phyloP scores from a whole-genome alignment of 2,888 invertebrate genomes.

The Ametastegia equiseti region DNA sequence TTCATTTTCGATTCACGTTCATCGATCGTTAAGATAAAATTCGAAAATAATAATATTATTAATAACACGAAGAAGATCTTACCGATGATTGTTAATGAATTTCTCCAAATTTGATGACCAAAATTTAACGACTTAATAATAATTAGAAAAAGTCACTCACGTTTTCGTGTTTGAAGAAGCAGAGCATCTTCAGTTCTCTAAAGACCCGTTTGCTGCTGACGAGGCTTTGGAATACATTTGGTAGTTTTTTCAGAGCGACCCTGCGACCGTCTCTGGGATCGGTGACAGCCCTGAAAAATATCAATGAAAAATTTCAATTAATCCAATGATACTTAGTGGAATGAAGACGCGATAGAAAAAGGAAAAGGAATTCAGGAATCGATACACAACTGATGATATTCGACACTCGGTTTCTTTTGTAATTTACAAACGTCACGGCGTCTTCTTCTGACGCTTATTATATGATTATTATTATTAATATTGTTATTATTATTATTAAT shows the following conservation, averaged over 20 bases:
- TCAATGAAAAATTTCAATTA: too few relatives aligned
- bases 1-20: too few relatives aligned
- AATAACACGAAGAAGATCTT: too few relatives aligned
- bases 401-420: background rate
- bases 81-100: too few relatives aligned
- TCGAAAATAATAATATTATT: too few relatives aligned
- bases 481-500: too few relatives aligned
- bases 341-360: too few relatives aligned
- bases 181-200: constrained; percentile 99
- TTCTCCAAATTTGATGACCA: too few relatives aligned
- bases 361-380: too few relatives aligned
- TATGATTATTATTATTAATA: background rate
- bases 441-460: background rate
- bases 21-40: too few relatives aligned
- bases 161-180: constrained; percentile 99
- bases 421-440: background rate
- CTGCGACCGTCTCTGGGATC: constrained; percentile 98
- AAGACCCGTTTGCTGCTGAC: constrained; percentile 99
- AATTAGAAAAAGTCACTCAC: constrained; percentile 82
- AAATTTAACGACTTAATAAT: background rate
- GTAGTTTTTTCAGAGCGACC: constrained; percentile 99
- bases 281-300: constrained; percentile 95
- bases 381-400: too few relatives aligned
- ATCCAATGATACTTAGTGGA: too few relatives aligned
- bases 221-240: constrained; percentile 99